These are phyloP conservation scores for Budorcas taxicolor DNA, from an alignment of 2,113 vertebrate genomes.

Conservation along the genomic window DNA sequence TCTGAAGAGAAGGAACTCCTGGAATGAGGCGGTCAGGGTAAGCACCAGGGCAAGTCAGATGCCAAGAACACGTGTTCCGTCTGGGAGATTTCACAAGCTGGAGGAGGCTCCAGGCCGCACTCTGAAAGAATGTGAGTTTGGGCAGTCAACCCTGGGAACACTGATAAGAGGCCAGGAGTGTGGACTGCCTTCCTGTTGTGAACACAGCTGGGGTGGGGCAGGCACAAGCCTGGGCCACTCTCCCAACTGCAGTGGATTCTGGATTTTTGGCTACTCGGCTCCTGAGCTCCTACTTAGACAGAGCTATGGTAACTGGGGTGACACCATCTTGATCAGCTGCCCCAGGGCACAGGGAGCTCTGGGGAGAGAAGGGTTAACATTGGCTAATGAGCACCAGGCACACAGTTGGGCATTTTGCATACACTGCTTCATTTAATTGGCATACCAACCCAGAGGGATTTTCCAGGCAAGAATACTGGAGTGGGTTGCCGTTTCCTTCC, in stretches of 20 bases:
- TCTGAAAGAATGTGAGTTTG: conserved; percentile 15
- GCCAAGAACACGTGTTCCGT: neutral
- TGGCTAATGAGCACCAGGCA: neutral
- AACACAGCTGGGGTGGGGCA: neutral
- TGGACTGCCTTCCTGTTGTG: neutral
- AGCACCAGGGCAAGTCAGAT: neutral
- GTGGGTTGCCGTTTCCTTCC: neutral
- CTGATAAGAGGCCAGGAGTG: neutral
- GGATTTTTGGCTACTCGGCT: neutral
- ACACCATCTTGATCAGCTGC: neutral
- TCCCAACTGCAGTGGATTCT: neutral
- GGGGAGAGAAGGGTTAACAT: neutral
- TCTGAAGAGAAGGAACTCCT: neutral
- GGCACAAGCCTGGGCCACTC: neutral
- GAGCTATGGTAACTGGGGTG: neutral
- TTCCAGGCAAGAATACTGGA: neutral
- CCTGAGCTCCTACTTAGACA: neutral
- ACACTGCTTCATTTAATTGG: neutral
- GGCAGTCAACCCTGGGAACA: neutral
- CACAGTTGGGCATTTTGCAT: neutral
- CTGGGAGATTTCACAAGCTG: neutral
- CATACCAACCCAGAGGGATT: neutral
- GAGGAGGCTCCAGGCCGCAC: neutral
- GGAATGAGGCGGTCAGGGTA: neutral
- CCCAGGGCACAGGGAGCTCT: neutral